Evolutionary conservation across 2,113 vertebrate genomes (phyloP).

Genomic region (Catagonus wagneri): DNA sequence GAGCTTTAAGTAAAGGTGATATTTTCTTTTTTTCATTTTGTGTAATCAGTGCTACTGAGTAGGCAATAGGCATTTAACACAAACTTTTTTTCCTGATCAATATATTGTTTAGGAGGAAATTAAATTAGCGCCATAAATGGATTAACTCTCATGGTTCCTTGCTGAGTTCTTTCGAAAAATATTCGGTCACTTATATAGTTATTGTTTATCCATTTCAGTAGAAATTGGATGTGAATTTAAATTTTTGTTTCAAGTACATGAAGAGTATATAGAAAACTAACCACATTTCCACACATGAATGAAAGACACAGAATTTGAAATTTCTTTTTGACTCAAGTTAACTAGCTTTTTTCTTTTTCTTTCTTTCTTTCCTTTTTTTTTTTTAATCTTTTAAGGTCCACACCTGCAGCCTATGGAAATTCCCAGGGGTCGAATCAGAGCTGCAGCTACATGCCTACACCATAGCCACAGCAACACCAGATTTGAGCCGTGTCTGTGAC

Average conservation of each 20-base stretch:
- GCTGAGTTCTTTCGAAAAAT: neutral
- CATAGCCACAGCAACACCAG: too few relatives aligned
- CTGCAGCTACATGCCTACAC: too few relatives aligned
- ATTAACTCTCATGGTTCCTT: neutral
- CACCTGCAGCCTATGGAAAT: too few relatives aligned
- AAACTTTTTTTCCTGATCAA: neutral
- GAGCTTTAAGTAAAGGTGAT: neutral
- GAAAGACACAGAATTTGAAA: neutral
- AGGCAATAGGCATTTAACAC: neutral
- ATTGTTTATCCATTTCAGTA: neutral
- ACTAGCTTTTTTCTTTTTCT: neutral
- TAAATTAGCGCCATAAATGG: neutral
- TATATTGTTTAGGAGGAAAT: constrained; percentile 8
- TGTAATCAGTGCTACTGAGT: neutral
- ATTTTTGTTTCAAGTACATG: neutral
- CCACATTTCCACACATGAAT: neutral
- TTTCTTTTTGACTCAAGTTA: neutral
- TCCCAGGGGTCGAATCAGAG: too few relatives aligned
- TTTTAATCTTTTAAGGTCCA: too few relatives aligned
- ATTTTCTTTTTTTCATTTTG: neutral
- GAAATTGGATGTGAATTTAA: neutral
- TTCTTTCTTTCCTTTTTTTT: too few relatives aligned
- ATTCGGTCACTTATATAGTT: neutral
- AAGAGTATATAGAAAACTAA: neutral
- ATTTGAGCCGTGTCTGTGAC: too few relatives aligned